Base-by-base conservation (phyloP, 1,140 invertebrate genomes). In the Diprion similis region DNA sequence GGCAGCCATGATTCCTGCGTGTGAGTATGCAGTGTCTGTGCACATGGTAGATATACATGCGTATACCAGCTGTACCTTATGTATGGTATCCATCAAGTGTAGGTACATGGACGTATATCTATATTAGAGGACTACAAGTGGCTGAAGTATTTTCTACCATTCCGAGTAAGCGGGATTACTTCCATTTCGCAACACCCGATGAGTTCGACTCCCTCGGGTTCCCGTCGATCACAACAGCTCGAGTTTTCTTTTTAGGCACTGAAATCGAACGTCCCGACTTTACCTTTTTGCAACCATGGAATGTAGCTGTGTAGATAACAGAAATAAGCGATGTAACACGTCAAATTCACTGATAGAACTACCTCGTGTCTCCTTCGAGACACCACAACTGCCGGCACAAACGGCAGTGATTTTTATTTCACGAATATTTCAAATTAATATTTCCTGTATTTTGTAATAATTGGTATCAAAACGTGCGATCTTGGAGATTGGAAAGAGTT, bases 91-190 rank as follows among this genome's bases (percentile, higher is more conserved):
- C 51, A 37, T 59, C 51, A 17, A 17, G 51, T 37, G 24, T 37
- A 37, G 24, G 9, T 59, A 59, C n/a, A 59, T 17, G 51, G n/a
- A 59, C 51, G 51, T 59, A 59, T 59, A 13, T 59, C 24, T 37
- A 37, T 37, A 37, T 37, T 37, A 1, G 24, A 6, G 24, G 24
- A 59, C 51, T 59, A 59, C 51, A 59, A 59, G 51, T 59, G 51
- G 51, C 51, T 59, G 51, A 59, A 59, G 9, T 59, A 59, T 59
- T 59, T 59, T 59, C 51, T 59, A 59, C 51, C 51, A 9, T 59
- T 8, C n/a, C 51, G 51, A 59, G 51, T 17, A 59, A 10, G 11
- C 51, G 51, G 51, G 51, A 59, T 59, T 59, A 59, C 51, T 59
- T 59, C 51, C 51, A 59, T 59, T 59, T 59, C 6, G 51, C 11